Conservation (phyloP, 2,113 vertebrate species). For the Bambusicola thoracicus region DNA sequence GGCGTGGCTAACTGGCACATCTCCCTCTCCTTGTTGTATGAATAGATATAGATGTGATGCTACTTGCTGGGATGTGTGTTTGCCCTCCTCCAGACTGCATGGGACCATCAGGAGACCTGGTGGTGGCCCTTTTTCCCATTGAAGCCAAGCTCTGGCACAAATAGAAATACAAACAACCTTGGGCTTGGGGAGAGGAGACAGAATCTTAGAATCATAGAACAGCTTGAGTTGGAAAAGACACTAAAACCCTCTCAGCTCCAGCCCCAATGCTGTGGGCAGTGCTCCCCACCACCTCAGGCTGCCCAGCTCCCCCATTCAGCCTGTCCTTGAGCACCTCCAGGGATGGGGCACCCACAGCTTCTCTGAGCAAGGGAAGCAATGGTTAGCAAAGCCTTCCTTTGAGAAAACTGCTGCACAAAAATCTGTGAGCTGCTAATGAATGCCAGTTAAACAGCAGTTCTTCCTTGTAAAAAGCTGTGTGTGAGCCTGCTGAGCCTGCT, state of each 20-base stretch:
- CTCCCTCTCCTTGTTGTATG: not conserved
- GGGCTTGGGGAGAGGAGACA: not conserved
- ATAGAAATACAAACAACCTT: not conserved
- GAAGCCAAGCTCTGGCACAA: not conserved
- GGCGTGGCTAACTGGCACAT: fast-evolving
- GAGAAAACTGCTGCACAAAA: not conserved
- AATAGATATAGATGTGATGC: fast-evolving
- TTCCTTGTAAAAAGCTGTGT: not conserved
- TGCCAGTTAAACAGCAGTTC: not conserved
- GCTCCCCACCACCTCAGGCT: too few relatives aligned
- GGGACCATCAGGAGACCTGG: fast-evolving
- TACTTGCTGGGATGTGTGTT: not conserved
- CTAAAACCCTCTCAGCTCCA: too few relatives aligned
- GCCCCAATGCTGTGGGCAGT: too few relatives aligned
- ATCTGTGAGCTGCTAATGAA: fast-evolving
- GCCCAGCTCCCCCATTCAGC: too few relatives aligned
- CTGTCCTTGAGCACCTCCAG: too few relatives aligned
- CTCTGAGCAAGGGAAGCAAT: not conserved
- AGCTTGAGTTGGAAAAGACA: too few relatives aligned
- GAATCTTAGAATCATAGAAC: not conserved
- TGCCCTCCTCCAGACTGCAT: not conserved
- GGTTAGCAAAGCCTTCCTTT: not conserved
- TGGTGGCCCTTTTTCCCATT: not conserved
- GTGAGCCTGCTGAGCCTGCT: not conserved
- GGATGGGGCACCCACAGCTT: too few relatives aligned